Evolutionary conservation across 2,888 invertebrate genomes (phyloP).

Genomic region (Hetaerina titia): DNA sequence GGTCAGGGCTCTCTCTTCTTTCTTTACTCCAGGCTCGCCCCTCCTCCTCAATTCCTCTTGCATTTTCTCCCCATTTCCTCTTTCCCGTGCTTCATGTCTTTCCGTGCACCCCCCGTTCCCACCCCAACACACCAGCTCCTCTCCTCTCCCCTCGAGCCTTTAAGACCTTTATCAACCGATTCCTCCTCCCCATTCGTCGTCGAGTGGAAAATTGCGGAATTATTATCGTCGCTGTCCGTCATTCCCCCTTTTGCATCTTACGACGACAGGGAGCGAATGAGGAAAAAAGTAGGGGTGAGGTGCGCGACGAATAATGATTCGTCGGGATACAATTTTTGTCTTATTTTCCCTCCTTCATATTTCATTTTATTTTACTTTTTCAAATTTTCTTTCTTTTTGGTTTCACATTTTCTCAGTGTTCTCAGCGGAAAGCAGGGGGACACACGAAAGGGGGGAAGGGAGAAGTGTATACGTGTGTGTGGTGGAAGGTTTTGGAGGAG

Average conservation of each 20-base stretch:
- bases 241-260: not conserved
- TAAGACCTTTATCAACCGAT: not conserved
- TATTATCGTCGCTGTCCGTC: conserved; percentile 1
- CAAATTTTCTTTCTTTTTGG: not conserved
- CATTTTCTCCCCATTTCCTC: conserved; percentile 51
- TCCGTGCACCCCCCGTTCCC: not conserved
- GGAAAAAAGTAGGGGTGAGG: not conserved
- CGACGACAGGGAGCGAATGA: not conserved
- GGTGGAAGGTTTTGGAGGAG: not conserved
- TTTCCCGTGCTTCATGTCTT: conserved; percentile 36
- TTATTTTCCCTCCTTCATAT: not conserved
- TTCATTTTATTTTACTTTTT: not conserved
- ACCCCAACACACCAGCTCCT: conserved; percentile 46
- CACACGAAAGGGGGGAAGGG: not conserved
- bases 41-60: conserved; percentile 24
- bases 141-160: conserved; percentile 64
- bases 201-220: conserved; percentile 28
- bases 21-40: conserved; percentile 22
- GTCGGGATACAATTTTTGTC: conserved; percentile 30
- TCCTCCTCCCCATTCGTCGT: not conserved
- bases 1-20: conserved; percentile 18
- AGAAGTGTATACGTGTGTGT: not conserved
- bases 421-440: not conserved
- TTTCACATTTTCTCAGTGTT: not conserved
- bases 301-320: conserved; percentile 28